Percentiles rank a stretch among this genome's conserved stretches.
Conservation (phyloP, 2,113 vertebrate genomes). For the Mastomys coucha region DNA sequence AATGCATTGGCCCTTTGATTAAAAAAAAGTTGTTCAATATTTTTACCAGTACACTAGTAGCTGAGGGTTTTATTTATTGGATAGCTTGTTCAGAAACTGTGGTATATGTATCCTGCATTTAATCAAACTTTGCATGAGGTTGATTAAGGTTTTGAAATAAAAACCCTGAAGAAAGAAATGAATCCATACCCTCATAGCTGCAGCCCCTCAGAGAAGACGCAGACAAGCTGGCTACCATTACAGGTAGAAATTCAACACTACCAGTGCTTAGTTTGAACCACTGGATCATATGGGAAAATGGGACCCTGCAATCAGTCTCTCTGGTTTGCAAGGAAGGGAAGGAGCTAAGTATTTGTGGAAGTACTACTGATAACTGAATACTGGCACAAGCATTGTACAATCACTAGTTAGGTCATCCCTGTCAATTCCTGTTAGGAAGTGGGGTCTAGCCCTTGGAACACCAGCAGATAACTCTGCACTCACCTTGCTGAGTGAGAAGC, state of each 20-base stretch:
- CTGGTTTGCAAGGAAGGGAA: neutral
- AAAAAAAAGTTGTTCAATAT: neutral
- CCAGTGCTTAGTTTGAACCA: neutral
- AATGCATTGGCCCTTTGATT: neutral
- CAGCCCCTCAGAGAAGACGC: too few species aligned
- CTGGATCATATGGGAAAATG: neutral
- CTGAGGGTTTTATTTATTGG: neutral
- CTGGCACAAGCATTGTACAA: neutral
- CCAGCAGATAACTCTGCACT: neutral
- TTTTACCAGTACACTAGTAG: neutral
- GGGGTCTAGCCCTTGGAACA: rapidly evolving
- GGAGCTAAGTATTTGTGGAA: neutral
- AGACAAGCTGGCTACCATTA: rapidly evolving
- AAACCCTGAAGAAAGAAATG: neutral
- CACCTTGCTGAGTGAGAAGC: neutral
- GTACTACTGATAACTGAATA: neutral
- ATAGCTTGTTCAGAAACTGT: neutral
- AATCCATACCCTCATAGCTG: too few species aligned
- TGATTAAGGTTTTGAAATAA: neutral
- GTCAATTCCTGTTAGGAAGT: neutral
- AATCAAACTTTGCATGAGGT: neutral
- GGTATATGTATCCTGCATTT: neutral
- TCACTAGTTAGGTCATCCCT: neutral
- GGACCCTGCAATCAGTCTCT: neutral
- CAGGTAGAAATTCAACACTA: neutral